Evolutionary conservation across 2,888 invertebrate genomes (phyloP).

Genomic region (Campoplex nolae): DNA sequence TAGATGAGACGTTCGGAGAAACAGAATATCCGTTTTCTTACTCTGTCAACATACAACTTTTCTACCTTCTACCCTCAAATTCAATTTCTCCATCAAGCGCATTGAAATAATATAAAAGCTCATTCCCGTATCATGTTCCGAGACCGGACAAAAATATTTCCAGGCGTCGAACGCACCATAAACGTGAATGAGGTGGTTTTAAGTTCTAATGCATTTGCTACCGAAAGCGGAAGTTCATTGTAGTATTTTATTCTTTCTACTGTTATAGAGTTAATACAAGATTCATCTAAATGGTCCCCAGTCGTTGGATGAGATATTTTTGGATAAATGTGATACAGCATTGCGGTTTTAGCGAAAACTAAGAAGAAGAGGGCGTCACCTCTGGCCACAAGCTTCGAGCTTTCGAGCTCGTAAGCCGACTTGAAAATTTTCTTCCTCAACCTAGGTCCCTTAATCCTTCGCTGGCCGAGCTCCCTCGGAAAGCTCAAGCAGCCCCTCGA

Average conservation of each 20-base stretch:
- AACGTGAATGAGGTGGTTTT: not conserved
- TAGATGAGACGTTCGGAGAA: slow-evolving; percentile 64
- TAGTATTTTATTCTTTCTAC: not conserved
- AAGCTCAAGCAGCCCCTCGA: slow-evolving; percentile 79
- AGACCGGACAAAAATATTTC: not conserved
- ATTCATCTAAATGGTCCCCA: not conserved
- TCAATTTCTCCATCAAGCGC: slow-evolving; percentile 28
- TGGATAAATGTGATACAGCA: slow-evolving; percentile 51
- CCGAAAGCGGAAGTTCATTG: not conserved
- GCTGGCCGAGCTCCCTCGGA: slow-evolving; percentile 72
- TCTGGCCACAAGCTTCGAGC: slow-evolving; percentile 66
- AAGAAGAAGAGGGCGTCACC: slow-evolving; percentile 51
- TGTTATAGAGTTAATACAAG: not conserved
- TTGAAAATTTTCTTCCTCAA: slow-evolving; percentile 68
- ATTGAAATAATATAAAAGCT: slow-evolving; percentile 57
- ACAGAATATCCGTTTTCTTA: slow-evolving; percentile 51
- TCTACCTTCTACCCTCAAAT: not conserved
- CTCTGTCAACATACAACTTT: slow-evolving; percentile 39
- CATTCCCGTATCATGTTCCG: slow-evolving; percentile 43
- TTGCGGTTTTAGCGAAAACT: slow-evolving; percentile 46
- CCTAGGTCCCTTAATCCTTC: slow-evolving; percentile 80
- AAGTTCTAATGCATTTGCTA: not conserved
- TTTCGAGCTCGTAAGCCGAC: slow-evolving; percentile 70
- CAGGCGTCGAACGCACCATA: not conserved
- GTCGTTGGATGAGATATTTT: slow-evolving; percentile 23